These are phyloP conservation scores for Siderastrea radians DNA, from an alignment of 92 coral and sea anemone genomes.

Conservation along the genomic window DNA sequence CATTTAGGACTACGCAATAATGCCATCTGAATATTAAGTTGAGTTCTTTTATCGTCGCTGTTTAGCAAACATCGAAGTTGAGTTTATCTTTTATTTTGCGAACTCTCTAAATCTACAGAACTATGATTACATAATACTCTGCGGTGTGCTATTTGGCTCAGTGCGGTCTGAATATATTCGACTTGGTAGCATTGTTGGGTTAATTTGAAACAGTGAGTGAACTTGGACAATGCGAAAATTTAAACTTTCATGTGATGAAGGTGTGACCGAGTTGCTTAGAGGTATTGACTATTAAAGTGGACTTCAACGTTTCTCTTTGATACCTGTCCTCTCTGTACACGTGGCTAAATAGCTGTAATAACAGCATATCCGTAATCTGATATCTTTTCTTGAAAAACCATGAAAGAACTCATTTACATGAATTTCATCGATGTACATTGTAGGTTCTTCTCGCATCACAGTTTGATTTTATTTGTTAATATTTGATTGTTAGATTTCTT, in stretches of 20 bases:
- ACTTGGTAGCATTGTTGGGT: neutral
- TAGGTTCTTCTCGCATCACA: neutral
- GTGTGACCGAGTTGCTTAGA: neutral
- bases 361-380: too few species aligned
- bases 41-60: neutral
- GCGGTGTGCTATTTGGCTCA: neutral
- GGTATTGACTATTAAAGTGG: neutral
- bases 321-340: neutral
- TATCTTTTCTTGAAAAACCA: too few species aligned
- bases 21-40: neutral
- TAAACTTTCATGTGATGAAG: neutral
- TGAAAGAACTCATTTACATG: too few species aligned
- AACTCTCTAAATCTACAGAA: neutral
- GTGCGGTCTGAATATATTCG: neutral
- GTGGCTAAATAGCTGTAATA: neutral
- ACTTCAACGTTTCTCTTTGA: neutral
- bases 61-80: neutral
- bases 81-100: neutral
- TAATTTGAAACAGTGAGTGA: neutral
- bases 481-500: neutral
- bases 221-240: neutral
- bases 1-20: conserved; percentile 3
- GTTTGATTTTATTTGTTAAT: neutral
- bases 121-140: neutral
- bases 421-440: too few species aligned